Evolutionary conservation across 2,113 vertebrate species (phyloP).

Genomic region (Ariopsis seemanni): DNA sequence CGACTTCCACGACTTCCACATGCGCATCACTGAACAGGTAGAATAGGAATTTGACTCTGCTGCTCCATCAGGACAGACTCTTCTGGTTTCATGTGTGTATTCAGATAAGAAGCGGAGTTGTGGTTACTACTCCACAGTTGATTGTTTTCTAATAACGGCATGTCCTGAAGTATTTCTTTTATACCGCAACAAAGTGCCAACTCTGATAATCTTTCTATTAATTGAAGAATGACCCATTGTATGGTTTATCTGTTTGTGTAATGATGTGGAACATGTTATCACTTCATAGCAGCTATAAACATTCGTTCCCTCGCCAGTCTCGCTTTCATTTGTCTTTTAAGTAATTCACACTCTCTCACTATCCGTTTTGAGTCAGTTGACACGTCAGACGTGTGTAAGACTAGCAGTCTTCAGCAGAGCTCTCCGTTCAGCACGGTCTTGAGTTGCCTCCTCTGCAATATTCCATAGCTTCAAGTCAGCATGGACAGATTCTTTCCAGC

Average conservation of each 20-base stretch:
- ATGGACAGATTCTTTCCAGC: too few species aligned
- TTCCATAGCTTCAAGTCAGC: too few species aligned
- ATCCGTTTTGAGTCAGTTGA: too few species aligned
- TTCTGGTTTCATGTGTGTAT: neutral
- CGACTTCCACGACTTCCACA: slow-evolving; percentile 98
- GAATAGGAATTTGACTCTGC: neutral
- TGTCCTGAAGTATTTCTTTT: neutral
- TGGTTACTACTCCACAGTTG: neutral
- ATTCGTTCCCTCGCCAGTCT: neutral
- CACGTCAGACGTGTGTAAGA: too few species aligned
- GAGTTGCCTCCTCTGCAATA: too few species aligned
- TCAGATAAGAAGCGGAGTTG: neutral
- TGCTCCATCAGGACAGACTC: neutral
- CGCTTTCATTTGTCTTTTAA: neutral
- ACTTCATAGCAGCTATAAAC: neutral
- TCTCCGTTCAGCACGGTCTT: too few species aligned
- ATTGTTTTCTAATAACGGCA: neutral
- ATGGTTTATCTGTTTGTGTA: neutral
- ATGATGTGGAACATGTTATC: neutral
- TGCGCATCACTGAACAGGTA: slow-evolving; percentile 98
- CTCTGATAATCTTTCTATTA: neutral
- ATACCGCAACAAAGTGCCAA: neutral
- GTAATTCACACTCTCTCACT: too few species aligned
- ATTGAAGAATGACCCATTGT: neutral
- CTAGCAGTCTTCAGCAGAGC: too few species aligned